These are phyloP conservation scores for Caprella mutica DNA, from an alignment of 2,888 invertebrate genomes.

Conservation along the genomic window DNA sequence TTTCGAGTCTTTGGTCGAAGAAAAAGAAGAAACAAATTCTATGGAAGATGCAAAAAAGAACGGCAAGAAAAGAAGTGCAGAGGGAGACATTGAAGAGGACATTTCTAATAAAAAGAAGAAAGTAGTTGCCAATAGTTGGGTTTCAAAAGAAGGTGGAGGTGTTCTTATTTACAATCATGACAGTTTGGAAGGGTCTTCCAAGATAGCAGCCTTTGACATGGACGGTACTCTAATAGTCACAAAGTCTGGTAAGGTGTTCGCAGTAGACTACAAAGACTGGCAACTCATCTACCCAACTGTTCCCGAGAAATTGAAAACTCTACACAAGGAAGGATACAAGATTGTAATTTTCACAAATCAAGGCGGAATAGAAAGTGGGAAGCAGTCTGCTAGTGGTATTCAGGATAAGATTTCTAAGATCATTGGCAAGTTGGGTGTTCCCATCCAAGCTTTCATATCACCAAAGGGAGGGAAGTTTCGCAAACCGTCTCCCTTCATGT, in stretches of 20 bases:
- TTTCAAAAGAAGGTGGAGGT: background rate
- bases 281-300: conserved; percentile 58
- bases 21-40: background rate
- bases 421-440: conserved; percentile 56
- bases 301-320: conserved; percentile 53
- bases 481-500: conserved; percentile 85
- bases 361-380: conserved; percentile 49
- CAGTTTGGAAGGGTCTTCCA: background rate
- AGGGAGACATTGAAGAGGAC: background rate
- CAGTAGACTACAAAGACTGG: conserved; percentile 76
- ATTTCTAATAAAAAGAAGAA: background rate
- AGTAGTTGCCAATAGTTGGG: background rate
- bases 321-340: conserved; percentile 57
- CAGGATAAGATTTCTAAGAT: conserved; percentile 71
- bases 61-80: background rate
- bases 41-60: background rate
- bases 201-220: conserved; percentile 78
- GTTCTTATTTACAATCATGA: background rate
- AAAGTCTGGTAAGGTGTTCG: conserved; percentile 76
- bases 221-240: conserved; percentile 89
- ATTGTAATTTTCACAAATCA: conserved; percentile 90
- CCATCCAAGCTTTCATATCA: conserved; percentile 68
- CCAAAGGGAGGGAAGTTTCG: conserved; percentile 57
- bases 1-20: too few relatives aligned
- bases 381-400: conserved; percentile 57